Evolutionary conservation across 2,888 invertebrate species (phyloP).

Genomic region (Caenorhabditis imperialis): DNA sequence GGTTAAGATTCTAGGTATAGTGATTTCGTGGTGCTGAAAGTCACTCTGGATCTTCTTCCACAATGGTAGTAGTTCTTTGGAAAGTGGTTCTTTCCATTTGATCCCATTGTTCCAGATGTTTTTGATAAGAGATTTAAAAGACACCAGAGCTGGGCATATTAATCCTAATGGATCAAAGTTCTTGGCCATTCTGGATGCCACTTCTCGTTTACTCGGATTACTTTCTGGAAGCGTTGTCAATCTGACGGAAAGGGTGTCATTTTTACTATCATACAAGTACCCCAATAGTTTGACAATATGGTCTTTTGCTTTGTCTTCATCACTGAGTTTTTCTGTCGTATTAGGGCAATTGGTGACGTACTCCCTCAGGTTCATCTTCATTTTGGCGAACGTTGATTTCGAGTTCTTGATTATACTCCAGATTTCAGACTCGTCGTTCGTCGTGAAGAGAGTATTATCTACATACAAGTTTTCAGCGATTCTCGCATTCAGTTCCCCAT

Average conservation of each 20-base stretch:
- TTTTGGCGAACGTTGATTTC: background rate
- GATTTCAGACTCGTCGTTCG: background rate
- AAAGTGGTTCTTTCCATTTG: constrained; percentile 5
- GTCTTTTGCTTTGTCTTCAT: background rate
- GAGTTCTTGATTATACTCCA: background rate
- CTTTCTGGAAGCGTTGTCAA: background rate
- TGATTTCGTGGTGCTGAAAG: background rate
- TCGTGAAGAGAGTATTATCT: constrained; percentile 19
- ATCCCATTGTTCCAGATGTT: background rate
- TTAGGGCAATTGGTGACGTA: background rate
- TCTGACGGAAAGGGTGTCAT: constrained; percentile 3
- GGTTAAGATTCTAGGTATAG: background rate
- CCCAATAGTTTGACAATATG: constrained; percentile 1
- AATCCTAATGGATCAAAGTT: constrained; percentile 17
- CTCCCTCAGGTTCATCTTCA: constrained; percentile 18
- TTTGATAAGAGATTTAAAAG: background rate
- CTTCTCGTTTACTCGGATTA: constrained; percentile 4
- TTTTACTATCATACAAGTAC: background rate
- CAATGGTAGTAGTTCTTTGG: background rate
- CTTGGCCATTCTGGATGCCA: constrained; percentile 8
- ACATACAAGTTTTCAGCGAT: constrained; percentile 25
- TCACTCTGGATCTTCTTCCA: background rate
- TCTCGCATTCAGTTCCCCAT: background rate
- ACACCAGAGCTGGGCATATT: background rate
- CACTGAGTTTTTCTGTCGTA: background rate